Evolutionary conservation across 2,797 vertebrate genomes (phyloP), one percentile per base, ranked within the genome.

Genomic region (Notolepis coatsorum): DNA sequence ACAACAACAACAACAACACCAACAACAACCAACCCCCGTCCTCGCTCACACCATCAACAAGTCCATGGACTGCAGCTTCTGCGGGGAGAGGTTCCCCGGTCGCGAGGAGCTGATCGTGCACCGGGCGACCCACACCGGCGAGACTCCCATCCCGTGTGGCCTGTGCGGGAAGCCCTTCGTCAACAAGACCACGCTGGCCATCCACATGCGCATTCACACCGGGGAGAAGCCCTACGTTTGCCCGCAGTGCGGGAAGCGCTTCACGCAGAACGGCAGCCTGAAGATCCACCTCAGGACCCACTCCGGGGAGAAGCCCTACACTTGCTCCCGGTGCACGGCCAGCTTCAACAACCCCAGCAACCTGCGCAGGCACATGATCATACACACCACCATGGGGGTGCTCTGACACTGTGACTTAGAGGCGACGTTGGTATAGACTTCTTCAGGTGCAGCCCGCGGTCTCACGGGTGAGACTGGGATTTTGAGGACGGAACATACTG

Each of bases 271-370:
- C 12, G 89, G 90, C 56, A 90, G 88, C 81, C 82, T 92, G 61
- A 89, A 89, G 63, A 90, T 91, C 71, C 90, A 92, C 77, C 64
- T 90, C 63, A 81, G 89, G 75, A 92, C 88, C 37, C 90, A 92
- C 71, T 91, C 90, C 0, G 89, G 89, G 21, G 90, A 92, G 75
- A 92, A 91, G 48, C 90, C 90, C 0, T 92, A 86, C 73, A 68
- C 51, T 27, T 92, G 90, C 68, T 78, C 35, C 1, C 83, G 76
- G 30, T 92, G 90, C 68, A 51, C 42, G 0, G 82, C 88, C 68
- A 90, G 86, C 66, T 92, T 91, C 59, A 90, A 88, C 79, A 90
- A 92, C 76, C 89, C 88, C 56, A 91, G 89, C 77, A 92, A 90
- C 75, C 79, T 92, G 61, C 88, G 89, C 41, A 68, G 89, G 25